These are phyloP conservation scores for Tachuris rubrigastra DNA, from an alignment of 2,113 vertebrate species.

Conservation along the genomic window DNA sequence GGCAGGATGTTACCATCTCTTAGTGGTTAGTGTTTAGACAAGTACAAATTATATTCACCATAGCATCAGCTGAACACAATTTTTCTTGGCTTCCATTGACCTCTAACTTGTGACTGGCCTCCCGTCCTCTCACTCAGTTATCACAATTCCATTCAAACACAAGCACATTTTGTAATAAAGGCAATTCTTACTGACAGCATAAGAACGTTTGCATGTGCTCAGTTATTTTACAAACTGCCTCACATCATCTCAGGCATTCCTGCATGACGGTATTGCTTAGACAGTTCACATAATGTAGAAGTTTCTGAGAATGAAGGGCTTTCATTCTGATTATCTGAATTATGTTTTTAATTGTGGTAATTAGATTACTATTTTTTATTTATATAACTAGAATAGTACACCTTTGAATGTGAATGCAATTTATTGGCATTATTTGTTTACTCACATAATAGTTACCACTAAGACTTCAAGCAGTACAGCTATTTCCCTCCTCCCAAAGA, in stretches of 20 bases:
- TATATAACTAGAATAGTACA: background rate
- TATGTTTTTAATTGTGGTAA: background rate
- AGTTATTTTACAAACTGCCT: background rate
- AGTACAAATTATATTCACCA: constrained; percentile 53
- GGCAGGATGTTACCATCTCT: constrained; percentile 30
- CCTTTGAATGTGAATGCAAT: background rate
- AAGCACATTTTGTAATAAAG: constrained; percentile 28
- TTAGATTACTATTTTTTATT: background rate
- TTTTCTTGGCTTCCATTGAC: constrained; percentile 47
- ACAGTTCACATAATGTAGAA: background rate
- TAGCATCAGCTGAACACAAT: constrained; percentile 57
- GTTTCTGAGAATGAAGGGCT: background rate
- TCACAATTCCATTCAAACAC: constrained; percentile 36
- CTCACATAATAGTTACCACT: background rate
- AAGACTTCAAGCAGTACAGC: background rate
- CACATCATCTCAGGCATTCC: background rate
- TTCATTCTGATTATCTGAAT: background rate
- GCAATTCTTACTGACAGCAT: background rate
- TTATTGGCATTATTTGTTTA: background rate
- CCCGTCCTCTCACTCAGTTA: constrained; percentile 14
- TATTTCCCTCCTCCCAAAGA: background rate
- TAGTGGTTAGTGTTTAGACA: constrained; percentile 57
- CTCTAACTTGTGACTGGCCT: constrained; percentile 48
- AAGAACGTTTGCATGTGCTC: background rate
- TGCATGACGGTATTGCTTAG: background rate